Evolutionary conservation across 2,888 invertebrate genomes (phyloP), one percentile per base, ranked within the genome.

Genomic region (Idaea aversata): DNA sequence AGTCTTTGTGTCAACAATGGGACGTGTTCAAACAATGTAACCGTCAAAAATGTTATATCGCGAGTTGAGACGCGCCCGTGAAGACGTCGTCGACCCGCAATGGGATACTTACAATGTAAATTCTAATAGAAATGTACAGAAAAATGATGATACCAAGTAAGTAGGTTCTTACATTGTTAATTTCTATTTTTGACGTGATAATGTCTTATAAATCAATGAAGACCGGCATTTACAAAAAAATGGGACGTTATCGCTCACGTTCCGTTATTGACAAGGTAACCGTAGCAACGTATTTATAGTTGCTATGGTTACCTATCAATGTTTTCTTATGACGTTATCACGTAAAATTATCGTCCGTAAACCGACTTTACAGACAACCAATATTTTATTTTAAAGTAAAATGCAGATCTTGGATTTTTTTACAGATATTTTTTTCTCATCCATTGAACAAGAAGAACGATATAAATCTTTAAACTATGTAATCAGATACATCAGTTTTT

Each of bases 1-100:
- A 80, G 84, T 87, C 85, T 88, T 87, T 85, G 85, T 87, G 86
- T 86, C 86, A 86, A 88, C 89, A 83, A 76, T 70, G 83, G 77
- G 81, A 83, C 87, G 81, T 89, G 86, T 83, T 86, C 87, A 91
- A 90, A 92, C 91, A 90, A 82, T 86, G 88, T 90, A 85, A 86
- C 85, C 84, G 84, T 87, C 88, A 87, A 90, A 89, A 89, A 86
- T 87, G 83, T 85, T 85, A 85, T 85, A 85, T 81, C 78, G 77
- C 75, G 73, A 68, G 70, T 81, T 78, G 75, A 77, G 77, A 79
- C 77, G 77, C 75, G 73, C 75, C 76, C 75, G 73, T 74, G 73
- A 74, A 76, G 74, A 72, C 77, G 76, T 74, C 73, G 66, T 69
- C 16, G 15, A 57, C 57, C 57, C n/a, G 15, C n/a, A 59, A 59